Conservation (phyloP, 2,797 vertebrate genomes). For the Oryzias dopingdopingensis region DNA sequence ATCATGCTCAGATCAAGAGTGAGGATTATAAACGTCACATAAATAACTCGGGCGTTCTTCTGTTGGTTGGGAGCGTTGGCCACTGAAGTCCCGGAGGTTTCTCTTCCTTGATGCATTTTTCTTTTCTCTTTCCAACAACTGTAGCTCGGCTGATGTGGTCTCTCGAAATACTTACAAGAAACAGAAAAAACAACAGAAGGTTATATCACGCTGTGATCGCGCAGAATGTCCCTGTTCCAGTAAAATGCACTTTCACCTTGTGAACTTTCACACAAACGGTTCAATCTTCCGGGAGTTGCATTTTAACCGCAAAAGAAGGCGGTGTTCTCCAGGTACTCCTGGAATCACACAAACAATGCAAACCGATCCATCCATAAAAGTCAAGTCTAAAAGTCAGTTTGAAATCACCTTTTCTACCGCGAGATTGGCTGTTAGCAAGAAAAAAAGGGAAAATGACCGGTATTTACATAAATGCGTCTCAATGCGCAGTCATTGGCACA, state of each 20-base stretch:
- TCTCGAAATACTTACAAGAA: not conserved
- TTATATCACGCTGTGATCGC: accelerated
- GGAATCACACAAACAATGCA: too few relatives aligned
- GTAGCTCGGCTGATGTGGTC: not conserved
- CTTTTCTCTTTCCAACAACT: not conserved
- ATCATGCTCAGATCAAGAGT: constrained; percentile 75
- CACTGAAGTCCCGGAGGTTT: not conserved
- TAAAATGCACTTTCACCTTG: not conserved
- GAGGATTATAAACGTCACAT: constrained; percentile 66
- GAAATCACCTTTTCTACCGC: too few relatives aligned
- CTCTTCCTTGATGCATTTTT: constrained; percentile 35
- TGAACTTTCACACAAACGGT: constrained; percentile 26
- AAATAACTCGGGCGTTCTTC: constrained; percentile 44
- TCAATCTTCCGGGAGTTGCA: constrained; percentile 23
- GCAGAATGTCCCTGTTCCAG: accelerated
- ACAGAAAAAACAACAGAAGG: too few relatives aligned
- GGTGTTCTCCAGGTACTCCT: constrained; percentile 11
- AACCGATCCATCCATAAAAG: too few relatives aligned
- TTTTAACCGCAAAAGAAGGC: constrained; percentile 29
- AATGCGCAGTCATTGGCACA: not conserved
- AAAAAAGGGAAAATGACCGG: not conserved
- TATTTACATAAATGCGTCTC: not conserved
- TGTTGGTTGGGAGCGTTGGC: not conserved
- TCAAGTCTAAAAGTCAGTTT: too few relatives aligned
- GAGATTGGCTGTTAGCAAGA: too few relatives aligned